Evolutionary conservation across 2,113 vertebrate species (phyloP), one percentile per base, ranked within the genome.

Genomic region (Pipra filicauda): DNA sequence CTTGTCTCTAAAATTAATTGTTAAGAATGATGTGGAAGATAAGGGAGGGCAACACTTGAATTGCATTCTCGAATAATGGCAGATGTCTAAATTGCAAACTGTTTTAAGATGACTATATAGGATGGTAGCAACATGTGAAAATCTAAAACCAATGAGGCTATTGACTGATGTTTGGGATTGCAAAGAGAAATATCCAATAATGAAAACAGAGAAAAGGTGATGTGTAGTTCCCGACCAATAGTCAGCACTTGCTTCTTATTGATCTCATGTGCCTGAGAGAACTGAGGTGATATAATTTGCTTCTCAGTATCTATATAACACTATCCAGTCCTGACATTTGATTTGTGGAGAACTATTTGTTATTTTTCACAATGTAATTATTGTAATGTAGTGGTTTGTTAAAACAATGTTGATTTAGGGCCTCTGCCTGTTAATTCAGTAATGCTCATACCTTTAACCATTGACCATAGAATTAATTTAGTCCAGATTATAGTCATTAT

Each of bases 361-460:
- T 85, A 39, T n/a, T 92, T 93, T 87, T 88, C 61, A 58, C 62
- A 70, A 70, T 1, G 4, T 49, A 85, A 79, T 91, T 89, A 66
- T 46, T 69, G 37, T 82, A 82, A 41, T 66, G 27, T 58, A 66
- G 55, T 64, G 37, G 17, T 73, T 94, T 88, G 44, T 79, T 93
- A 73, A 90, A 91, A 43, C 21, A 69, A 5, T 67, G 52, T 70
- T 65, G 78, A 88, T 88, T 79, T 91, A 80, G 37, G 88, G 49
- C 4, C 14, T 54, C 31, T 30, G 70, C 10, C 43, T 69, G 7
- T 73, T 91, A 39, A 39, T 93, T 95, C 49, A 67, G 35, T 89
- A 76, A 85, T 70, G 33, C 3, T 7, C 21, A 10, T 61, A 30
- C 31, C 8, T 80, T 77, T 69, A 49, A 65, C 52, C 24, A 49